phyloP scores from a whole-genome alignment of 2,888 invertebrate species.

The Lamellibrachia columna region DNA sequence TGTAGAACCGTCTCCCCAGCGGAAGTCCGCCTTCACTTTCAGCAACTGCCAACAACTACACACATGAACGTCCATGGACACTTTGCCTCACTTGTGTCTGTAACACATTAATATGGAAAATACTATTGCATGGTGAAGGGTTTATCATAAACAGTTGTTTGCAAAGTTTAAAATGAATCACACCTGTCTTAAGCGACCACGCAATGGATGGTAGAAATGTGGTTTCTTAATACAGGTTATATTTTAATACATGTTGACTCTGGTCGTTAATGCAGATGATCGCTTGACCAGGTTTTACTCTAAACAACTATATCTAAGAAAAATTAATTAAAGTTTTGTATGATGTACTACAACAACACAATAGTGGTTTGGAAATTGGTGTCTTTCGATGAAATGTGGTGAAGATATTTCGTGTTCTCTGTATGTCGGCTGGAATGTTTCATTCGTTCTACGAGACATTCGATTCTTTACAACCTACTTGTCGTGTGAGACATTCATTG shows the following conservation, averaged over 20 bases:
- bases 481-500: not conserved
- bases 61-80: not conserved
- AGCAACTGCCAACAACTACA: not conserved
- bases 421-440: not conserved
- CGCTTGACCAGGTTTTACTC: too few species aligned
- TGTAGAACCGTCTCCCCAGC: constrained; percentile 53
- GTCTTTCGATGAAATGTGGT: not conserved
- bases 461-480: not conserved
- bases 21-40: not conserved
- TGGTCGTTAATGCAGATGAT: too few species aligned
- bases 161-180: not conserved
- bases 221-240: too few species aligned
- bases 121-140: too few species aligned
- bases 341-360: too few species aligned
- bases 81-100: not conserved
- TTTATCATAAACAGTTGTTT: not conserved
- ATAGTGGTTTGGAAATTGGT: not conserved
- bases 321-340: too few species aligned
- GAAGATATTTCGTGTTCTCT: not conserved
- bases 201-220: too few species aligned
- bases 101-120: too few species aligned
- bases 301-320: too few species aligned
- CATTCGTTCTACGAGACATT: not conserved
- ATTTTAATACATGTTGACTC: too few species aligned
- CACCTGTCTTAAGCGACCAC: too few species aligned